Base-by-base conservation (phyloP, 92 coral and sea anemone species). In the Blastomussa wellsi region DNA sequence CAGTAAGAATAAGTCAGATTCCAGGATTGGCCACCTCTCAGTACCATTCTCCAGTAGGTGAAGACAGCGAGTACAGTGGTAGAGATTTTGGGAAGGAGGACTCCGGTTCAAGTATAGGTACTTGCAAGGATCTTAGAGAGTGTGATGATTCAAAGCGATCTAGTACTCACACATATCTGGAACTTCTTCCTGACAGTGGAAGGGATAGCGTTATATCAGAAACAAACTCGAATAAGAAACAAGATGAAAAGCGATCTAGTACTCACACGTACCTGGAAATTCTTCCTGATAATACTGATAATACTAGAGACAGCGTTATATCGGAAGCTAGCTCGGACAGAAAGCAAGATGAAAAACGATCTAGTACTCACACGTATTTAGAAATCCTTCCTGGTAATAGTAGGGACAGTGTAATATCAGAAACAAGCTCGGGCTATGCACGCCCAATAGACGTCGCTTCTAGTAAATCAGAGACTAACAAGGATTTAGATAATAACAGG, bases 371-470 rank as follows among this genome's bases (percentile, higher is more conserved):
- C 35, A 74, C 78, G 15, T 87, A 87, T 65, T 72, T 82, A 31
- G 90, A 87, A 39, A 74, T 87, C 52, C 77, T 81, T 72, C 90
- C 86, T 72, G 88, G 72, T 79, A 51, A 57, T 29, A 57, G 72
- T 59, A 90, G 95, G 67, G 90, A 89, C 71, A 93, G 95, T 47
- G 72, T 90, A 19, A 82, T 94, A 36, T 94, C 98, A 41, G 98
- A 94, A 52, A 94, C 98, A 55, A 94, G 98, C 66, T 94, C 98
- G 6, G 98, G 98, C 1, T 94, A 94, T 88, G 98, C 98, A 49
- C 88, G 98, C 36, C 98, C 98, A 19, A 77, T 90, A 32, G 98
- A 92, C 81, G 76, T 94, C 35, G 53, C 88, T 42, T 35, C 85
- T 47, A 79, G 84, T 35, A 87, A 42, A 81, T 49, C 78, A 48